Conservation (phyloP, 2,113 vertebrate species). For the Gobius niger region DNA sequence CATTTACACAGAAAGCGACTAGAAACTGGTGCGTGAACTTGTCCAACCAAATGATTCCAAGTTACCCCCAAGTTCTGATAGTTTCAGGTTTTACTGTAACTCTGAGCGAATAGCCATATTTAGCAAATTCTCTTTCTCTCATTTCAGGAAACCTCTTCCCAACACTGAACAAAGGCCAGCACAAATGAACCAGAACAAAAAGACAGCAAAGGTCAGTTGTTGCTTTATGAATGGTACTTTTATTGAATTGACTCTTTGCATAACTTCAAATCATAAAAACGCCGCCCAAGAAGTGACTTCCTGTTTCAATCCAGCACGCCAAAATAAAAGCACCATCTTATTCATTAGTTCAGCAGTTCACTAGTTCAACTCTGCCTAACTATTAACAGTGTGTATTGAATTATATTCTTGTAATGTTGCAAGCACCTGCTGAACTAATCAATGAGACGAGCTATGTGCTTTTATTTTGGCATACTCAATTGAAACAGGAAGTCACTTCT, state of each 20-base stretch:
- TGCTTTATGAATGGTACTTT: background rate
- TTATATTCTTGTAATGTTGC: no score
- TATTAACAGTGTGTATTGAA: no score
- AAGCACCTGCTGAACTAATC: no score
- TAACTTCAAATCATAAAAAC: no score
- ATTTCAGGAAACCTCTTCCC: background rate
- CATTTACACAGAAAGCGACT: background rate
- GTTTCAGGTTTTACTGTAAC: background rate
- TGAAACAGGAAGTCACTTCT: no score
- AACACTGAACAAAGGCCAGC: background rate
- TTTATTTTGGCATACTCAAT: no score
- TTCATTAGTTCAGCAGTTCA: no score
- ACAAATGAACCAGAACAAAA: conserved; percentile 1
- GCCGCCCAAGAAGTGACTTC: no score
- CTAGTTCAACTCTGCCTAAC: no score
- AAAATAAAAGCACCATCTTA: no score
- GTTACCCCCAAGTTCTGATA: background rate
- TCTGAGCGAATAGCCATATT: background rate
- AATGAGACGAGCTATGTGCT: no score
- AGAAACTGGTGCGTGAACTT: background rate
- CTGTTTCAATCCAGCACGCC: no score
- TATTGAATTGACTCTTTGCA: background rate
- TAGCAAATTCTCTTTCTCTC: background rate
- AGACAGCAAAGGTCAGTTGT: conserved; percentile 25
- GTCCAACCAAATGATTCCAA: background rate